Evolutionary conservation across 2,113 vertebrate genomes (phyloP), one percentile per base, ranked within the genome.

Genomic region (Zapornia atra): DNA sequence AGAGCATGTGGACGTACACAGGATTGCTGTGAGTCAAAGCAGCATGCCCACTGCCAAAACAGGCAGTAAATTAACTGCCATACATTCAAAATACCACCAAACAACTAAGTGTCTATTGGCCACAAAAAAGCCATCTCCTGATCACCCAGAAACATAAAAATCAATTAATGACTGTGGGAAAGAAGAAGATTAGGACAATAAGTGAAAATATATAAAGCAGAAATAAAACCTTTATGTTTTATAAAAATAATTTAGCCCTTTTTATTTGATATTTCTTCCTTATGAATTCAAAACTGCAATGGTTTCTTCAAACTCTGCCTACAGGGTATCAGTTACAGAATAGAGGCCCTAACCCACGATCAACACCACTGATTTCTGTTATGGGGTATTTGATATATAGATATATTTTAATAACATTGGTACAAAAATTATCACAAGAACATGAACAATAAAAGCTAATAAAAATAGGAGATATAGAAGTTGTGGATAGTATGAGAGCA

Each of bases 61-160:
- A 81, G 54, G 26, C 4, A 24, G 7, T 17, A 68, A 84, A 84
- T 42, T 68, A 72, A n/a, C 3, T 21, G 6, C 20, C 24, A 26
- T 50, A 7, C 10, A 21, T 51, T 68, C 57, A 90, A 90, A 91
- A 68, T 2, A 0, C 4, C 12, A 48, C 14, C 5, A 75, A 87
- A 71, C 29, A 66, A 6, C 31, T 77, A n/a, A 60, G 25, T 13
- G 38, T 12, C 28, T 71, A 64, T n/a, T 76, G 26, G 53, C 25
- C 19, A 53, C 51, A 53, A 53, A 64, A 84, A 86, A 19, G 0
- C 0, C 38, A 40, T 3, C 2, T 86, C 24, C 18, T 57, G 3
- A 2, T 69, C 24, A 61, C 13, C 26, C 24, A 56, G 79, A 71
- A 56, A 15, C 6, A 50, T 11, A 61, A 22, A 77, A 53, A 82